phyloP scores from a whole-genome alignment of 2,113 vertebrate species.

The Cololabis saira region DNA sequence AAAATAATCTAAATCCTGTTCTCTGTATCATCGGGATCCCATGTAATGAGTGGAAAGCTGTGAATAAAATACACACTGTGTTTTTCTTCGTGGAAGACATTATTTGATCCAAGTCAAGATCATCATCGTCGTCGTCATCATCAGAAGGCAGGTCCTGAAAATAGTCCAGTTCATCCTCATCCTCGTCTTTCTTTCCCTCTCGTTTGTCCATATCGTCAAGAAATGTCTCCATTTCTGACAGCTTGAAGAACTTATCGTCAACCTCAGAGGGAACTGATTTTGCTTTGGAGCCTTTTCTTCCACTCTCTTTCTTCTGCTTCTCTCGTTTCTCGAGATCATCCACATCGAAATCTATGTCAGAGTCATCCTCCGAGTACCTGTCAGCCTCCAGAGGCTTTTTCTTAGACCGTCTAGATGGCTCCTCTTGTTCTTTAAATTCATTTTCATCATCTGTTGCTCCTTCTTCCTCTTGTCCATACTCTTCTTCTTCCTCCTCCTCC shows the following conservation, averaged over 20 bases:
- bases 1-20: conserved; percentile 1
- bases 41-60: neutral
- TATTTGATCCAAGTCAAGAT: conserved; percentile 74
- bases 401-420: conserved; percentile 11
- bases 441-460: conserved; percentile 45
- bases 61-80: conserved; percentile 44
- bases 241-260: conserved; percentile 94
- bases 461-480: conserved; percentile 10
- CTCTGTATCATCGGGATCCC: neutral
- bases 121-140: conserved; percentile 85
- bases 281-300: conserved; percentile 52
- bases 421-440: conserved; percentile 17
- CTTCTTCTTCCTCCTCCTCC: conserved; percentile 69
- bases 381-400: conserved; percentile 44
- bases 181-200: conserved; percentile 56
- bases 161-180: conserved; percentile 85
- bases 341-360: conserved; percentile 93
- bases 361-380: conserved; percentile 86
- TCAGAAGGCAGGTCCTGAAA: conserved; percentile 90
- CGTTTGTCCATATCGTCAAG: conserved; percentile 88
- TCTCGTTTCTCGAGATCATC: conserved; percentile 85
- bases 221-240: conserved; percentile 94
- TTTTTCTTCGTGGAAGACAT: conserved; percentile 59
- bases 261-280: conserved; percentile 81
- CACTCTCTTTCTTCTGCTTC: conserved; percentile 59